Conservation (phyloP, 2,113 vertebrate species). For the Sander lucioperca region DNA sequence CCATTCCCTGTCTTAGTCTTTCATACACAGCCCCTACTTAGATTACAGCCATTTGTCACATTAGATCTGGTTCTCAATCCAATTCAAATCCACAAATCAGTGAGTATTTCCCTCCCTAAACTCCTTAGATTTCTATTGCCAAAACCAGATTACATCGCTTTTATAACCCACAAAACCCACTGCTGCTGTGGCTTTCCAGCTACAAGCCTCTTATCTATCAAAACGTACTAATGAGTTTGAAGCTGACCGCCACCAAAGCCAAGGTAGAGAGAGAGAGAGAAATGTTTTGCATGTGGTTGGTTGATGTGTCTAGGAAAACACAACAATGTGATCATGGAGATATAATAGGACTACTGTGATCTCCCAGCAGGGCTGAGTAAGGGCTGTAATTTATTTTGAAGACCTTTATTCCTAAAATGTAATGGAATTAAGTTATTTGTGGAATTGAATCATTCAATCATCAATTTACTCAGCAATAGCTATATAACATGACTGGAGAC, state of each 20-base stretch:
- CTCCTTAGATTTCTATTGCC: slow-evolving; percentile 72
- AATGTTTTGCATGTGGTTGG: neutral
- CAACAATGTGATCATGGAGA: slow-evolving; percentile 38
- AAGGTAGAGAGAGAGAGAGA: slow-evolving; percentile 37
- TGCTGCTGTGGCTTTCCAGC: slow-evolving; percentile 70
- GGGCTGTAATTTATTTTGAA: neutral
- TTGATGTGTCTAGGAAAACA: slow-evolving; percentile 16
- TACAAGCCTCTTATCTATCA: slow-evolving; percentile 78
- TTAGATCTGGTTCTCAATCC: slow-evolving; percentile 69
- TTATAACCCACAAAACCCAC: slow-evolving; percentile 73
- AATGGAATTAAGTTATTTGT: slow-evolving; percentile 26
- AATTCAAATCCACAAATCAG: slow-evolving; percentile 77
- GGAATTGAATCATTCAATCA: slow-evolving; percentile 34
- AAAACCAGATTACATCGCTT: slow-evolving; percentile 76
- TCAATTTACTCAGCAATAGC: slow-evolving; percentile 25
- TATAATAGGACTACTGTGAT: slow-evolving; percentile 36
- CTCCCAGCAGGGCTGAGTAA: slow-evolving; percentile 22
- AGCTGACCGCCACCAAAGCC: slow-evolving; percentile 65
- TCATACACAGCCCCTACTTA: slow-evolving; percentile 20
- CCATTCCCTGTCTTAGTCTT: slow-evolving; percentile 15
- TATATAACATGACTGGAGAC: slow-evolving; percentile 9
- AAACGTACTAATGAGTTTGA: slow-evolving; percentile 73
- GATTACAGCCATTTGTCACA: slow-evolving; percentile 64
- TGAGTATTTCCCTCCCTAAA: slow-evolving; percentile 66
- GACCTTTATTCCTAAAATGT: slow-evolving; percentile 15